Evolutionary conservation across 2,888 invertebrate species (phyloP).

Genomic region (Eucriotettix oculatus): DNA sequence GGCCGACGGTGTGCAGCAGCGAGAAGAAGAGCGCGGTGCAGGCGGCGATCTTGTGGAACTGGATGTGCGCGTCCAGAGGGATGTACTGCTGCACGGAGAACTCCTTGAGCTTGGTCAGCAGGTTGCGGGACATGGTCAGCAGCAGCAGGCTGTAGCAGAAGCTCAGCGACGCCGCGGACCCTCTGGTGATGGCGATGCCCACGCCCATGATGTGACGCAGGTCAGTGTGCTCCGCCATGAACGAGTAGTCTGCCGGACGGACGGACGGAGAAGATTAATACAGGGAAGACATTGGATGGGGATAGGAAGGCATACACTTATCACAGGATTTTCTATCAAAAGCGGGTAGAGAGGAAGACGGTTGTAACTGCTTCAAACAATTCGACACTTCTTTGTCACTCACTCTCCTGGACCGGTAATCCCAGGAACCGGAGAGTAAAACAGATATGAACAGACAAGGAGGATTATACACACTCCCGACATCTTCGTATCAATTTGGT

Average conservation of each 20-base stretch:
- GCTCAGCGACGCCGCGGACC: conserved; percentile 84
- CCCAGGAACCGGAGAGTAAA: too few relatives aligned
- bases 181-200: conserved; percentile 86
- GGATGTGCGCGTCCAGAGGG: conserved; percentile 86
- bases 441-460: too few relatives aligned
- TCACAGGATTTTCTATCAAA: too few relatives aligned
- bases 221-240: conserved; percentile 92
- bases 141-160: conserved; percentile 86
- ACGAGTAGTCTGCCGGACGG: conserved; percentile 61
- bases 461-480: too few relatives aligned
- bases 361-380: too few relatives aligned
- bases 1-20: conserved; percentile 79
- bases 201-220: conserved; percentile 93
- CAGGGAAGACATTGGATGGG: too few relatives aligned
- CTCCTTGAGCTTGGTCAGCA: conserved; percentile 84
- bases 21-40: conserved; percentile 89
- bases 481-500: too few relatives aligned
- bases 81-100: conserved; percentile 88
- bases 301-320: too few relatives aligned
- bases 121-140: conserved; percentile 82
- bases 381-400: too few relatives aligned
- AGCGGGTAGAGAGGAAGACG: too few relatives aligned
- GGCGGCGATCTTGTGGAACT: conserved; percentile 93
- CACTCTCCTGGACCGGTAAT: too few relatives aligned
- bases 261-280: too few relatives aligned